These are phyloP conservation scores for Phaonia tiefii DNA, from an alignment of 2,888 invertebrate genomes.

Conservation along the genomic window DNA sequence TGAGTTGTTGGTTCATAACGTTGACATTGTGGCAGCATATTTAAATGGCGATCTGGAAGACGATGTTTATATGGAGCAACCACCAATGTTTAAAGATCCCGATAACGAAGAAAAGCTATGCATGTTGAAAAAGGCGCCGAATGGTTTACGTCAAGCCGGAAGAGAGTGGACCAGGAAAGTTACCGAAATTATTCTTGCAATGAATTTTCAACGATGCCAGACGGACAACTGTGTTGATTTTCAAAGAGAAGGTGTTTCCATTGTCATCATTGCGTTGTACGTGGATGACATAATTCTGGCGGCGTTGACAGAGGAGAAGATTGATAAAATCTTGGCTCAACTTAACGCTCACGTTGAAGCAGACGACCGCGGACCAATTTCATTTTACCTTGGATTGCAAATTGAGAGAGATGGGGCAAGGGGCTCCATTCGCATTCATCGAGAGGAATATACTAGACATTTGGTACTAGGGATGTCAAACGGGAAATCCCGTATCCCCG, in stretches of 20 bases:
- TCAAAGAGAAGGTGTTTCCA: background rate
- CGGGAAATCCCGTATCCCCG: too few species aligned
- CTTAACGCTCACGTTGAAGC: constrained; percentile 51
- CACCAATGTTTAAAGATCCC: constrained; percentile 47
- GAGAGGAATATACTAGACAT: constrained; percentile 56
- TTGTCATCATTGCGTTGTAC: constrained; percentile 50
- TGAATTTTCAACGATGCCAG: constrained; percentile 3
- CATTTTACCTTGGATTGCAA: constrained; percentile 59
- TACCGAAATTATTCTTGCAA: background rate
- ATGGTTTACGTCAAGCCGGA: constrained; percentile 38
- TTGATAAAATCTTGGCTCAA: constrained; percentile 35
- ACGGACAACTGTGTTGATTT: background rate
- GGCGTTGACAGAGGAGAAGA: constrained; percentile 17
- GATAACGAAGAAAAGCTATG: constrained; percentile 50
- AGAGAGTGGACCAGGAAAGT: constrained; percentile 3
- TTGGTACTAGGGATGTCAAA: too few species aligned
- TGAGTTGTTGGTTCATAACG: constrained; percentile 50
- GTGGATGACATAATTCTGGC: constrained; percentile 56
- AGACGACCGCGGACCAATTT: constrained; percentile 51
- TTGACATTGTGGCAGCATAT: constrained; percentile 62
- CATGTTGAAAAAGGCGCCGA: constrained; percentile 55
- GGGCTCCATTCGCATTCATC: constrained; percentile 49
- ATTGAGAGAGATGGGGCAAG: constrained; percentile 46
- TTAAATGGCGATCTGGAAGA: constrained; percentile 58
- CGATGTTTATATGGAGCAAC: constrained; percentile 61